Evolutionary conservation across 2,797 vertebrate genomes (phyloP).

Genomic region (Lutjanus argentimaculatus): DNA sequence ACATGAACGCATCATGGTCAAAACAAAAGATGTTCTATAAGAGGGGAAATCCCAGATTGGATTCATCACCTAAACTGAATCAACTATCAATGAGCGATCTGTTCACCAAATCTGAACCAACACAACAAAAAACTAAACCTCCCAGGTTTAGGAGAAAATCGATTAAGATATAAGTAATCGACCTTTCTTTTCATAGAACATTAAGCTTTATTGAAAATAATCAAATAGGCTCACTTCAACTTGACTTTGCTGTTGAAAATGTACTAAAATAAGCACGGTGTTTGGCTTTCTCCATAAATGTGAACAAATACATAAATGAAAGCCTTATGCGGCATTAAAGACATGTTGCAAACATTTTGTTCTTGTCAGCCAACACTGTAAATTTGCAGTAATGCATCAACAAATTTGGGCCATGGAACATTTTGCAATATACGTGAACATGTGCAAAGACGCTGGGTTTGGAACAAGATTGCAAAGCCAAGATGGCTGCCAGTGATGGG

Average conservation of each 20-base stretch:
- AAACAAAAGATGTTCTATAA: not conserved
- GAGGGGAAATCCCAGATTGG: not conserved
- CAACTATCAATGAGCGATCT: not conserved
- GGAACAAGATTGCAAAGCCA: not conserved
- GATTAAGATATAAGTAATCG: not conserved
- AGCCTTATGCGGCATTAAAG: not conserved
- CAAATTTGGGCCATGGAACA: not conserved
- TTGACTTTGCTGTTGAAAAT: not conserved
- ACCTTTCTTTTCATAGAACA: not conserved
- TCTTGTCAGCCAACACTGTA: not conserved
- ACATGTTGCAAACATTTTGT: no score
- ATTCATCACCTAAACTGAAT: not conserved
- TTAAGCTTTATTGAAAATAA: not conserved
- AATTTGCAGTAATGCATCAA: not conserved
- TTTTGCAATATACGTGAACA: not conserved
- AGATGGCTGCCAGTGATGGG: constrained; percentile 34
- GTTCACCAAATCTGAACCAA: not conserved
- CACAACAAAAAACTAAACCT: no score
- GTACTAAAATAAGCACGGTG: not conserved
- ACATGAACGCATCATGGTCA: not conserved
- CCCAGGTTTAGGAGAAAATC: not conserved
- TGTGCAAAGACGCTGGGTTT: not conserved
- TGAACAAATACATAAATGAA: not conserved
- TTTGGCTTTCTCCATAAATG: not conserved
- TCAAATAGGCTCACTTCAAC: not conserved